Base-by-base conservation (phyloP, 64 coral and sea anemone genomes). In the Pachyseris speciosa region DNA sequence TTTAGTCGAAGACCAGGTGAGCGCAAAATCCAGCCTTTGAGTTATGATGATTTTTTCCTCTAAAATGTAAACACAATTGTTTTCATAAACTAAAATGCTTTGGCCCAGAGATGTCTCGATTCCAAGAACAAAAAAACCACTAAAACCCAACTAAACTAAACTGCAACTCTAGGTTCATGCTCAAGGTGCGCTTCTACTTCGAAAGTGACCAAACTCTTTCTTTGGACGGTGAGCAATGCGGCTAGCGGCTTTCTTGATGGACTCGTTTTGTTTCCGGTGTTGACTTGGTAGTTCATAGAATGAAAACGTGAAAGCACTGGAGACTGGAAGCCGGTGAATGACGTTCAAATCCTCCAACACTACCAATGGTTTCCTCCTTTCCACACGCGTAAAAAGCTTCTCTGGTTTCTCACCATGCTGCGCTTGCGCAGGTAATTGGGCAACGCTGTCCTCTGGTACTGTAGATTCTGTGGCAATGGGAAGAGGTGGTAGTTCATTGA, bases 271-370 rank as follows among this genome's bases (percentile, higher is more conserved):
- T 7, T 75, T 17, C 39, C 78, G 64, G 39, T 96, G 86, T 30
- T 96, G 94, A 7, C 6, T 83, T 34, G 94, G 94, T 12, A 96
- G 85, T 13, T 93, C 58, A 38, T 85, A 96, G 42, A 96, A 96
- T 0, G 94, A 96, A 32, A 77, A 96, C 7, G 94, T 96, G 31
- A 93, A 96, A 19, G 94, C 94, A 37, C 72, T 96, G 10, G 90
- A 85, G 0, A 96, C 78, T 9, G 90, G 94, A n/a, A 96, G 86
- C 34, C 94, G 76, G 24, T 89, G 91, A 70, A 96, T 86, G 13
- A 61, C 7, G 51, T 40, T 69, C 20, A 94, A 89, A 69, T 89
- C 85, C 12, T 73, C 86, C 0, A 38, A 27, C 15, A 75, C 84
- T 0, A 94, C 34, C 0, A 80, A 68, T 9, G 86, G 80, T 84